Conservation (phyloP, 2,888 invertebrate species). For the Leptogaster cylindrica region DNA sequence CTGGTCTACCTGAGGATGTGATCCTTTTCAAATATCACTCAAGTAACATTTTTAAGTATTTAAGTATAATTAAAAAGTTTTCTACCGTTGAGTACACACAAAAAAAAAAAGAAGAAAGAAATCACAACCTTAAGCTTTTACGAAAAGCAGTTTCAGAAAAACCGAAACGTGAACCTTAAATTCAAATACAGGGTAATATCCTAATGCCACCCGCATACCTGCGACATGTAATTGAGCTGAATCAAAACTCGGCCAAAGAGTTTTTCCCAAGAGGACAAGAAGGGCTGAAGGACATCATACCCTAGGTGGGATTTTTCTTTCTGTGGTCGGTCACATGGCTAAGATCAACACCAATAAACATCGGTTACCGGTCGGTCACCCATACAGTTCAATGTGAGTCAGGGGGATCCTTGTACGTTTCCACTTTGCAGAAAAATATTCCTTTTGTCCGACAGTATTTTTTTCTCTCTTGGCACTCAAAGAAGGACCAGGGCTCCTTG, state of each 20-base stretch:
- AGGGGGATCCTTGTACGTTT: background rate
- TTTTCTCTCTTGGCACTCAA: background rate
- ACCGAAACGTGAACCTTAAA: too few relatives aligned
- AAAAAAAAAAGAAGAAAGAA: too few relatives aligned
- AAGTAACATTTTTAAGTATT: too few relatives aligned
- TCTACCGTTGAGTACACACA: too few relatives aligned
- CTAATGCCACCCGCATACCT: slow-evolving; percentile 24
- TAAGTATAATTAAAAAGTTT: too few relatives aligned
- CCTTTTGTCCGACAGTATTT: slow-evolving; percentile 11
- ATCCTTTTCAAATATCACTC: too few relatives aligned
- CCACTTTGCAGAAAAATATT: background rate
- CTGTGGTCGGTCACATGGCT: slow-evolving; percentile 23
- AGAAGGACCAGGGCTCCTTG: background rate
- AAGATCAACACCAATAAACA: slow-evolving; percentile 4
- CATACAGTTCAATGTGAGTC: background rate
- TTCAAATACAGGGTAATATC: too few relatives aligned
- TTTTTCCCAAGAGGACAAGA: slow-evolving; percentile 20
- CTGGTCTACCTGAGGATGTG: too few relatives aligned
- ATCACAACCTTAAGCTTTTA: too few relatives aligned
- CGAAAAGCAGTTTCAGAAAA: too few relatives aligned
- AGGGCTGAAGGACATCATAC: background rate
- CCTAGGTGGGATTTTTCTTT: background rate
- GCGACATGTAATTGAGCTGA: slow-evolving; percentile 3
- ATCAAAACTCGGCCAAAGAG: slow-evolving; percentile 30
- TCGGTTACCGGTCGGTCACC: slow-evolving; percentile 10